phyloP scores from a whole-genome alignment of 1,140 invertebrate species.

The Thaumetopoea pityocampa region DNA sequence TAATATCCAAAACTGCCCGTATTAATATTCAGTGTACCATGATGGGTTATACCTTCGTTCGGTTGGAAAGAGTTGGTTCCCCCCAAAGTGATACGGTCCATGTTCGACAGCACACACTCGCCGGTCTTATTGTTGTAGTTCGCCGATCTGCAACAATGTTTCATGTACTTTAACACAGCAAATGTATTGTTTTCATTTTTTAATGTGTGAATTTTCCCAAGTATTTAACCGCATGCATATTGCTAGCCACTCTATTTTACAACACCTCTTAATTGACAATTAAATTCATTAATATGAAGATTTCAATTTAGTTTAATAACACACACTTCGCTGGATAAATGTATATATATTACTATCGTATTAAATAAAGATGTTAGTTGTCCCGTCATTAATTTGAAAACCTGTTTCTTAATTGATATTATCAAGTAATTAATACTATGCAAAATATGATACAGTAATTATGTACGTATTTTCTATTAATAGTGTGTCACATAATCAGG shows the following conservation, averaged over 20 bases:
- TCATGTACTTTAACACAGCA: constrained; percentile 40
- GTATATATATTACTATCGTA: too few relatives aligned
- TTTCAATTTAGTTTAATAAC: constrained; percentile 8
- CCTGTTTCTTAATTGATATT: too few relatives aligned
- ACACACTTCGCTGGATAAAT: too few relatives aligned
- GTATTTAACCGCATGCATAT: constrained; percentile 33
- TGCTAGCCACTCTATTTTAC: constrained; percentile 11
- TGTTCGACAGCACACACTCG: constrained; percentile 90
- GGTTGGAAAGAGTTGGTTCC: constrained; percentile 85
- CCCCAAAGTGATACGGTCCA: constrained; percentile 91
- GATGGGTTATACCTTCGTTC: constrained; percentile 75
- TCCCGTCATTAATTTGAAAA: too few relatives aligned
- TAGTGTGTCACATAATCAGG: too few relatives aligned
- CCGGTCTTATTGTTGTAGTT: constrained; percentile 92
- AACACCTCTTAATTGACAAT: constrained; percentile 12
- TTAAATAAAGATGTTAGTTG: too few relatives aligned
- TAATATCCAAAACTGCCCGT: background rate
- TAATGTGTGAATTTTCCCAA: constrained; percentile 60
- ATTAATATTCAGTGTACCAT: background rate
- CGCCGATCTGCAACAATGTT: constrained; percentile 85
- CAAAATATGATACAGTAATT: too few relatives aligned
- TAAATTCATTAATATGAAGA: constrained; percentile 9
- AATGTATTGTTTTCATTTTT: constrained; percentile 37
- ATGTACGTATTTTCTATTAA: too few relatives aligned
- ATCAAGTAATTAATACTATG: too few relatives aligned